Evolutionary conservation across 2,797 vertebrate genomes (phyloP), one percentile per base, ranked within the genome.

Genomic region (Rachycentron canadum): DNA sequence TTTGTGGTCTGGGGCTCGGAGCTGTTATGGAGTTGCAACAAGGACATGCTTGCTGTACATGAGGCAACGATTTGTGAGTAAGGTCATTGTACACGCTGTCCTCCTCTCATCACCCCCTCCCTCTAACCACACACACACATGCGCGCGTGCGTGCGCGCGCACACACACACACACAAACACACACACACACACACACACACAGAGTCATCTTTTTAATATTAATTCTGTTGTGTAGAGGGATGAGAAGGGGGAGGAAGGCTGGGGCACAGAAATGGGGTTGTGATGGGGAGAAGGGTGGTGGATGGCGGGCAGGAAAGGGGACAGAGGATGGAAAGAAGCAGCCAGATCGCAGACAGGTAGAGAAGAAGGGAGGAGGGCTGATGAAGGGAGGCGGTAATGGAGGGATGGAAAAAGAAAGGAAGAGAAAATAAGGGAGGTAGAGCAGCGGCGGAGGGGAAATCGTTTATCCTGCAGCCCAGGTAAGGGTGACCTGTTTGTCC

Each of bases 401-500:
- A 70, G 63, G 57, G 72, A 86, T 71, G 69, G 64, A 71, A 74
- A 36, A 57, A 76, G 66, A 83, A 40, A 55, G 67, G 69, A 50
- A 73, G 57, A 64, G 67, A 85, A 81, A 82, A 79, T 62, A 71
- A 85, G 67, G 63, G 72, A 70, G 69, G 78, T 41, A 70, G 60
- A 65, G 77, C 66, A 13, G 41, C 53, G 75, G 77, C 68, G 66
- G 76, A 82, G 76, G 79, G 88, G 81, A 86, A 87, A 86, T 89
- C 55, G 59, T 91, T 91, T 90, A 86, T 89, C 78, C 88, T 83
- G 79, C 80, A 86, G 82, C 85, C 73, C 83, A 88, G 89, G 91
- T 94, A 81, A 90, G 89, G 89, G 88, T 94, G 91, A 93, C 89
- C 91, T 89, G 92, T 93, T 94, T 92, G 92, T 93, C 92, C 93